phyloP scores from a whole-genome alignment of 2,888 invertebrate species.

The Synergus japonicus region DNA sequence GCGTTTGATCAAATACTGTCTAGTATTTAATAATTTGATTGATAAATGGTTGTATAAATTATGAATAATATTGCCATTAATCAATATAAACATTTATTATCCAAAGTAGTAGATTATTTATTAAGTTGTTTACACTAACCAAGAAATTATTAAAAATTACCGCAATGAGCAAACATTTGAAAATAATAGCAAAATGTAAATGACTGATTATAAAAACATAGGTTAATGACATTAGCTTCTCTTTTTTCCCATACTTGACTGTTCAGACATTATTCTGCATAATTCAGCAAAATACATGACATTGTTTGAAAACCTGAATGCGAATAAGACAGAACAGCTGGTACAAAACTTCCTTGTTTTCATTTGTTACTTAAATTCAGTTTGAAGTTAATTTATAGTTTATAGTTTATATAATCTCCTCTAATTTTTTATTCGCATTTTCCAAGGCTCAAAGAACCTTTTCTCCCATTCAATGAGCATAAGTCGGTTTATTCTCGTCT shows the following conservation, averaged over 20 bases:
- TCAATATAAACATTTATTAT: too few species aligned
- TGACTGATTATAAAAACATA: neutral
- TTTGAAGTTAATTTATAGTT: neutral
- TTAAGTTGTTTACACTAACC: too few species aligned
- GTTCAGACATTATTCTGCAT: neutral
- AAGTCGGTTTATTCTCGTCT: neutral
- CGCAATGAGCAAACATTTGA: neutral
- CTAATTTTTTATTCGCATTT: neutral
- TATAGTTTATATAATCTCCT: too few species aligned
- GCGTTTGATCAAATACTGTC: too few species aligned
- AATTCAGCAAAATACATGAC: neutral
- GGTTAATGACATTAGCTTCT: neutral
- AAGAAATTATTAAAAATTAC: neutral
- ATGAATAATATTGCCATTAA: too few species aligned
- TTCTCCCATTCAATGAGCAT: neutral
- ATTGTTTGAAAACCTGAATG: neutral
- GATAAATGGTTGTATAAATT: too few species aligned
- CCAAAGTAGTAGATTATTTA: too few species aligned
- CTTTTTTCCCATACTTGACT: neutral
- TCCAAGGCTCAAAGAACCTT: neutral
- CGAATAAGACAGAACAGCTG: neutral
- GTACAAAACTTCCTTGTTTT: neutral
- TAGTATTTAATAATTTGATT: too few species aligned
- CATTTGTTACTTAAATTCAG: neutral
- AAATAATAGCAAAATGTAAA: neutral